Base-by-base conservation (phyloP, 2,113 vertebrate genomes). In the Irena cyanogastra region DNA sequence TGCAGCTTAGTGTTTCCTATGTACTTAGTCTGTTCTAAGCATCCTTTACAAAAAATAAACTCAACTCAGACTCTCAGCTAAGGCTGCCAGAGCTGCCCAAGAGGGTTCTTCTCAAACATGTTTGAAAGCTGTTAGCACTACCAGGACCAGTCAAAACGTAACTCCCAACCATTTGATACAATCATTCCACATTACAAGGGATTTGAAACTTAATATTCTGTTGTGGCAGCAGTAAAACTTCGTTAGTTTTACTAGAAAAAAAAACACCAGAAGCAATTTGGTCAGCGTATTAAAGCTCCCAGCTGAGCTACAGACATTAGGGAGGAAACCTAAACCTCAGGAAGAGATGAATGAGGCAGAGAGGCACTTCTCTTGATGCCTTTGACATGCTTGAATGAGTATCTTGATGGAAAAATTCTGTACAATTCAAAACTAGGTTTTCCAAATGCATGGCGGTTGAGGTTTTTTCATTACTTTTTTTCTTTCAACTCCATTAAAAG, bases 161-260 rank as follows among this genome's bases (percentile, higher is more conserved):
- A 95, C 72, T 82, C n/a, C 22, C 52, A 81, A 37, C 71, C 63
- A 65, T 70, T n/a, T 81, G 28, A 81, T 66, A 69, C 4, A 72
- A 90, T 83, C 33, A 49, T 47, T 84, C n/a, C 63, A 86, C 33
- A 60, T 18, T 14, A 94, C 28, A 76, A 89, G 44, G 27, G 22
- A 92, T 49, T 41, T 85, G 68, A 83, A 97, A 89, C 71, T 53
- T 76, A 78, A 64, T 89, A 92, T 82, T 93, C 77, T 88, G 76
- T 77, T 84, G 59, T 65, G 24, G 49, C 71, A 90, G 56, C 57
- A 93, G 72, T 21, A 30, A 53, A 61, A 90, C 39, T 11, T 71
- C 54, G 86, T 76, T 8, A 93, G 20, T 23, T 94, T 83, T 68
- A 63, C 30, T 37, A 60, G 9, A 17, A 78, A 94, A 94, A 74